Base-by-base conservation (phyloP, 2,797 vertebrate genomes). In the Chelonia mydas region DNA sequence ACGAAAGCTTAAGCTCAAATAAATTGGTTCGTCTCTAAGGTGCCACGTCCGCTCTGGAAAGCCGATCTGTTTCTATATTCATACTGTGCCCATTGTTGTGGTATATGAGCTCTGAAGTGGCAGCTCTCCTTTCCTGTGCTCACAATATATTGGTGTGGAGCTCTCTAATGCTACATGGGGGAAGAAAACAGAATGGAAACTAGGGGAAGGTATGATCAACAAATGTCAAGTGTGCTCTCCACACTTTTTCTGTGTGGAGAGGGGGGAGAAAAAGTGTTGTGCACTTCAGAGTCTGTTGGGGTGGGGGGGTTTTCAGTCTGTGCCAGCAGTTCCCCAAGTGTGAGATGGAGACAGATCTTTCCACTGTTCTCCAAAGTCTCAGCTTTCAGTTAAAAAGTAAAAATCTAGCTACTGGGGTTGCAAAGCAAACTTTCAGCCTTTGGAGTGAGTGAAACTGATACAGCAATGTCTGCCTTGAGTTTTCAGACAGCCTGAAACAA, bases 51-150 rank as follows among this genome's bases (percentile, higher is more conserved):
- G 21, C 65, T 41, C 65, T 72, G 11, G n/a, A 72, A 37, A 68
- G n/a, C n/a, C 65, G 12, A 2, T 11, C n/a, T 72, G 11, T 72
- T 72, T 23, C 37, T 21, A 41, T 41, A 77, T 28, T 77, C 45
- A 47, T 31, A 11, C 37, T 61, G 57, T 87, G 53, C 79, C 95
- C 83, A 45, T 90, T 84, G 86, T n/a, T 31, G 10, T 68, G n/a
- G 59, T 86, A 59, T 76, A 81, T 89, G 78, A 88, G 11, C 85
- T 93, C 68, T 55, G 7, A 86, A 89, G 79, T 61, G 92, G 78
- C 92, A 93, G 84, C 83, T 77, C 81, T 41, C 72, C 54, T 76
- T 55, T 81, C 49, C 65, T 87, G 45, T 27, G 7, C 21, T 31
- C 50, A 9, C 31, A 33, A 57, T 53, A 77, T 10, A 10, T 80